Conservation (phyloP, 2,888 invertebrate genomes). For the Papilio elwesi region DNA sequence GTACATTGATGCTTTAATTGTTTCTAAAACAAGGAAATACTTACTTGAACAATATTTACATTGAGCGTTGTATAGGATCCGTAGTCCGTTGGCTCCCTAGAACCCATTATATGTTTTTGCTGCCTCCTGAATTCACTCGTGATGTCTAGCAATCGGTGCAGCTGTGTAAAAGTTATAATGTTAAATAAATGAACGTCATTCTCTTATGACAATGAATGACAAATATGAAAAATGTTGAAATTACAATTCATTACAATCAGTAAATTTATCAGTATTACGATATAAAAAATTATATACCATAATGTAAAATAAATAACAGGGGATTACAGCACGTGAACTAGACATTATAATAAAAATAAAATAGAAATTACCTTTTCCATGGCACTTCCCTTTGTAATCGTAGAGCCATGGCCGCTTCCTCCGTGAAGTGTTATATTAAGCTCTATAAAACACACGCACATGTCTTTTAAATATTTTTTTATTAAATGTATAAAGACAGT, state of each 20-base stretch:
- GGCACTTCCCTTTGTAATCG: constrained; percentile 88
- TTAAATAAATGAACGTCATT: too few species aligned
- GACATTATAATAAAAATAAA: background rate
- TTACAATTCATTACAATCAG: too few species aligned
- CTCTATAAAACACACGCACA: constrained; percentile 54
- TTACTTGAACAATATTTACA: constrained; percentile 63
- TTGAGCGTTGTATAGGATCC: constrained; percentile 60
- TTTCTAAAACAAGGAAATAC: constrained; percentile 38
- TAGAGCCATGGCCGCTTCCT: constrained; percentile 91
- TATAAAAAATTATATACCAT: too few species aligned
- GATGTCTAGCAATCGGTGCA: constrained; percentile 55
- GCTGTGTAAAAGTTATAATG: constrained; percentile 51
- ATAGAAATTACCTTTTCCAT: constrained; percentile 86
- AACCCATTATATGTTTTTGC: constrained; percentile 51
- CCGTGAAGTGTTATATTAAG: constrained; percentile 88
- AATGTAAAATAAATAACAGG: too few species aligned
- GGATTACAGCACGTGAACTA: too few species aligned
- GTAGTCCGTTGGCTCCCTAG: constrained; percentile 48
- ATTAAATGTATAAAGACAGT: background rate
- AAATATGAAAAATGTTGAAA: too few species aligned
- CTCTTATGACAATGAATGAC: too few species aligned
- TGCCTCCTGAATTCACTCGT: constrained; percentile 57
- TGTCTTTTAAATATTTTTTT: background rate
- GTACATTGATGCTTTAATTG: too few species aligned
- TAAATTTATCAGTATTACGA: too few species aligned